Base-by-base conservation (phyloP, 2,797 vertebrate species). In the Agapornis canus region DNA sequence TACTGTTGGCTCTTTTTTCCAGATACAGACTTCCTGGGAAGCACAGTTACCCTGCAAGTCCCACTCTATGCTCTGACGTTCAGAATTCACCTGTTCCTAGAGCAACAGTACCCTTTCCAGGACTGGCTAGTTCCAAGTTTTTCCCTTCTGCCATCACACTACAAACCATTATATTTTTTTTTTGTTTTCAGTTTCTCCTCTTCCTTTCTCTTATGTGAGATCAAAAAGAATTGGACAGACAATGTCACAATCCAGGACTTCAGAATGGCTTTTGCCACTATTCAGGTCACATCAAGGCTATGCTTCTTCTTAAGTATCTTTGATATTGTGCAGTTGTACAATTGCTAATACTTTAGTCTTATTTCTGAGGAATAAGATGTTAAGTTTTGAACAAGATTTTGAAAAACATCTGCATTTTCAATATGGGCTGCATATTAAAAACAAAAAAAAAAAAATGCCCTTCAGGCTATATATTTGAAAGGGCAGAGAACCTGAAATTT, bases 291-390 rank as follows among this genome's bases (percentile, higher is more conserved):
- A 61, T 73, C 22, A 43, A 47, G 27, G 11, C 11, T 56, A 13
- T 48, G 13, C 20, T 3, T 56, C 5, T 61, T 80, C n/a, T 64
- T 42, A 51, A 31, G 7, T 32, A 35, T 29, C 16, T 71, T 43
- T 72, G 25, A 21, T 78, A 35, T 73, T 32, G 4, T 43, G 32
- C 13, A 71, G 17, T 20, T 63, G 11, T 72, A 47, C 82, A 10
- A 27, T 43, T 91, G 7, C 4, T 47, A 12, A 52, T 54, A 26
- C 3, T 73, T 66, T 0, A 0, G 1, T 6, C 31, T 65, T 61
- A 17, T 77, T 85, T 73, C 47, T 61, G 54, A 56, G 16, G 29
- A 78, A 48, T 13, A 56, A 75, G 18, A 42, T 60, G n/a, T 8
- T 61, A 31, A 82, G 18, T 69, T 91, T 77, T 79, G 47, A 89